phyloP scores from a whole-genome alignment of 92 coral and sea anemone genomes.

The Parazoanthus darwini region DNA sequence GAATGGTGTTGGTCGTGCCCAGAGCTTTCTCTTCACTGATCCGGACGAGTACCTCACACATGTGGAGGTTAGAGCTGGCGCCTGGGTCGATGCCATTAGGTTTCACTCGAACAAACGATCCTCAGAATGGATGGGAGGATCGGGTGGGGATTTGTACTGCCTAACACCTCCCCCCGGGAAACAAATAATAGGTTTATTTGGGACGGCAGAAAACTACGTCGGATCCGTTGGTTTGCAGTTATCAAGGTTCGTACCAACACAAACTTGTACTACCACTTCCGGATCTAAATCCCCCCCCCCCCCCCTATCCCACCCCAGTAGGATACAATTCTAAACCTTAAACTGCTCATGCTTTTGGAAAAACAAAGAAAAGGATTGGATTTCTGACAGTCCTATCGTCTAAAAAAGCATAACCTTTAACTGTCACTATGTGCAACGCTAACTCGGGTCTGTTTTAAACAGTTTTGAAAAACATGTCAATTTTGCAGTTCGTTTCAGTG shows the following conservation, averaged over 20 bases:
- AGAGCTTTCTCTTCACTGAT: conserved; percentile 56
- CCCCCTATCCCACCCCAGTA: too few species aligned
- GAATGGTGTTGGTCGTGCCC: conserved; percentile 52
- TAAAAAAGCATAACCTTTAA: too few species aligned
- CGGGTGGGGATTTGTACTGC: conserved; percentile 82
- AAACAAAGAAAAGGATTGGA: too few species aligned
- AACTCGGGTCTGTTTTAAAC: too few species aligned
- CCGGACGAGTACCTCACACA: conserved; percentile 78
- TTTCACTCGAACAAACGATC: conserved; percentile 92
- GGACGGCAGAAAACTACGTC: conserved; percentile 79
- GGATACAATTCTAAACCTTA: too few species aligned
- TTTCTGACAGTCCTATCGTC: too few species aligned
- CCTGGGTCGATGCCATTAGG: conserved; percentile 95
- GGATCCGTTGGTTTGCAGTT: conserved; percentile 81
- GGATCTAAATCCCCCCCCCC: too few species aligned
- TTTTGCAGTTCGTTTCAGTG: too few species aligned
- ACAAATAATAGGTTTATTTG: conserved; percentile 73
- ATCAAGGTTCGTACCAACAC: conserved; percentile 52
- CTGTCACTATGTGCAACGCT: too few species aligned
- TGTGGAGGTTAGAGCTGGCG: conserved; percentile 92
- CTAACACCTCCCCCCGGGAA: conserved; percentile 67
- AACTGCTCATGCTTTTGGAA: too few species aligned
- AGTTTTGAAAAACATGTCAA: too few species aligned
- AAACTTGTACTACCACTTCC: background rate
- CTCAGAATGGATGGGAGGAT: conserved; percentile 94